Evolutionary conservation across 1,140 invertebrate genomes (phyloP).

Genomic region (Latrodectus geometricus): DNA sequence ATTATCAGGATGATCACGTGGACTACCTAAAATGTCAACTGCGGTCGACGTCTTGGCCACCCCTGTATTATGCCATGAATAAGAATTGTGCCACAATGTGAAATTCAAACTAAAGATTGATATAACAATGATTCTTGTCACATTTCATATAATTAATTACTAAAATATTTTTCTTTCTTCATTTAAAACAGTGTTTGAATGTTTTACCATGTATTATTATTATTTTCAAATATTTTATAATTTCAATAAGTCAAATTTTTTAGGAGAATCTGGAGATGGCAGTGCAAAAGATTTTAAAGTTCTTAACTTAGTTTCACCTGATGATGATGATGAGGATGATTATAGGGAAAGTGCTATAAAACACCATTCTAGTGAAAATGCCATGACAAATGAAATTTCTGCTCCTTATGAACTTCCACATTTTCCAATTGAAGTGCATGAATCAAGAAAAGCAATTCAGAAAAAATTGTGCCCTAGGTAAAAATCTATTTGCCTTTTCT

Average conservation of each 20-base stretch:
- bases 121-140: too few species aligned
- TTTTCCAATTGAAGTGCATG: slow-evolving; percentile 96
- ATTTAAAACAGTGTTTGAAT: too few species aligned
- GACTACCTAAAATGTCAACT: too few species aligned
- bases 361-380: slow-evolving; percentile 52
- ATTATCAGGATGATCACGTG: too few species aligned
- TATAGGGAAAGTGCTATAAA: slow-evolving; percentile 28
- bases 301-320: slow-evolving; percentile 27
- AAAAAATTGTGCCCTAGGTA: slow-evolving; percentile 90
- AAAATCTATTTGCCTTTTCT: not conserved
- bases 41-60: too few species aligned
- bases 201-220: not conserved
- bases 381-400: slow-evolving; percentile 82
- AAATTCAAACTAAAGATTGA: too few species aligned
- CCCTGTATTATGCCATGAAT: too few species aligned
- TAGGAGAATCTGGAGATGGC: slow-evolving; percentile 56
- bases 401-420: slow-evolving; percentile 95
- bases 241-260: not conserved
- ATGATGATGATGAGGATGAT: slow-evolving; percentile 42
- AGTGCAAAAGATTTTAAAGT: slow-evolving; percentile 21
- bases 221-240: not conserved
- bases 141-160: too few species aligned
- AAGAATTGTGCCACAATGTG: too few species aligned
- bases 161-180: not conserved
- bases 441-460: slow-evolving; percentile 90